These are phyloP conservation scores for Meiosimyza platycephala DNA, from an alignment of 2,888 invertebrate genomes.

Conservation along the genomic window DNA sequence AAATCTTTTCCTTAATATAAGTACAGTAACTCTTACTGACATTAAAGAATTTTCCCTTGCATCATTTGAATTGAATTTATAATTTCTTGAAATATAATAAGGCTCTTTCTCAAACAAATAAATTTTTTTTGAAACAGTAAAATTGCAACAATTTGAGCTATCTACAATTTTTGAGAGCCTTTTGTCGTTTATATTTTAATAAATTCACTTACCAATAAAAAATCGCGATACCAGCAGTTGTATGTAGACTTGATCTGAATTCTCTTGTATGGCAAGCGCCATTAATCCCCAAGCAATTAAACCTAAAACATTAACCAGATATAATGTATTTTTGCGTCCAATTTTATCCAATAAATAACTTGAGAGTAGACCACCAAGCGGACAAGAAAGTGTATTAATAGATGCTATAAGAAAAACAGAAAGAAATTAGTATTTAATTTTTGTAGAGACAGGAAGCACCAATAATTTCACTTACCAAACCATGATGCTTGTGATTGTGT, in stretches of 20 bases:
- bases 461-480: constrained; percentile 57
- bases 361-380: constrained; percentile 63
- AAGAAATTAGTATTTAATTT: not conserved
- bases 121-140: too few species aligned
- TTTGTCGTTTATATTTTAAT: not conserved
- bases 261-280: constrained; percentile 56
- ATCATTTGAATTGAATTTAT: too few species aligned
- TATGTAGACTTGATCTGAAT: constrained; percentile 51
- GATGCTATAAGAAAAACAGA: constrained; percentile 53
- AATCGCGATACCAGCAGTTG: constrained; percentile 63
- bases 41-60: too few species aligned
- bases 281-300: constrained; percentile 62
- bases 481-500: constrained; percentile 59
- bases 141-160: not conserved
- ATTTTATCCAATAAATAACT: constrained; percentile 61
- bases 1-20: too few species aligned
- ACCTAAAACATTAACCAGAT: constrained; percentile 59
- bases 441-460: not conserved
- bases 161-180: not conserved
- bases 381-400: constrained; percentile 61
- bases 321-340: constrained; percentile 62
- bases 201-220: constrained; percentile 56
- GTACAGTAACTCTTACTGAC: too few species aligned
- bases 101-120: too few species aligned
- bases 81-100: too few species aligned